Evolutionary conservation across 2,888 invertebrate genomes (phyloP).

Genomic region (Electrophaes corylata): DNA sequence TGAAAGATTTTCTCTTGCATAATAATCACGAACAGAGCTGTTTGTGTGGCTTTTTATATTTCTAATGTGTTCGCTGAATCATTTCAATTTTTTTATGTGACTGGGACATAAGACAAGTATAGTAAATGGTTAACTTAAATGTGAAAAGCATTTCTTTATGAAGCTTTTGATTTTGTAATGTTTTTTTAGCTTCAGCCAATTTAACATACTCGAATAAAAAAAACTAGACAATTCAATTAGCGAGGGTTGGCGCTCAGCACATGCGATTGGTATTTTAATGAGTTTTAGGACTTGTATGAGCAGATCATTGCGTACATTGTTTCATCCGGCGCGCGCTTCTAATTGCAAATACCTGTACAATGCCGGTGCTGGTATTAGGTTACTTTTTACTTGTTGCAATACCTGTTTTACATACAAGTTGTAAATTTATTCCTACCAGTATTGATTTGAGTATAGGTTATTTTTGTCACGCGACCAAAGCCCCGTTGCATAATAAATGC

Average conservation of each 20-base stretch:
- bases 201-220: conserved; percentile 12
- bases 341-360: conserved; percentile 25
- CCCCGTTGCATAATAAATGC: too few relatives aligned
- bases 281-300: conserved; percentile 10
- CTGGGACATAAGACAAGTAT: too few relatives aligned
- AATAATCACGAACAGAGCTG: not conserved
- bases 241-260: not conserved
- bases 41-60: not conserved
- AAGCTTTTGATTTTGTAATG: not conserved
- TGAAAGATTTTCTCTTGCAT: too few relatives aligned
- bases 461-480: too few relatives aligned
- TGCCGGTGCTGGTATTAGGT: not conserved
- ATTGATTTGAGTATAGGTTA: too few relatives aligned
- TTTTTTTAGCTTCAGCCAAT: not conserved
- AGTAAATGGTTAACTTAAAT: too few relatives aligned
- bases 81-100: too few relatives aligned
- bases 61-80: too few relatives aligned
- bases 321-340: conserved; percentile 21
- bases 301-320: conserved; percentile 22
- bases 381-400: not conserved
- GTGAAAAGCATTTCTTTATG: not conserved
- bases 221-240: conserved; percentile 13
- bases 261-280: conserved; percentile 8
- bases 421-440: not conserved
- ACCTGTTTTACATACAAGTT: not conserved